A percentile compares a stretch with the other conserved stretches of the same genome.
phyloP scores from a whole-genome alignment of 2,888 invertebrate species.

The Polyommatus iphigenia region DNA sequence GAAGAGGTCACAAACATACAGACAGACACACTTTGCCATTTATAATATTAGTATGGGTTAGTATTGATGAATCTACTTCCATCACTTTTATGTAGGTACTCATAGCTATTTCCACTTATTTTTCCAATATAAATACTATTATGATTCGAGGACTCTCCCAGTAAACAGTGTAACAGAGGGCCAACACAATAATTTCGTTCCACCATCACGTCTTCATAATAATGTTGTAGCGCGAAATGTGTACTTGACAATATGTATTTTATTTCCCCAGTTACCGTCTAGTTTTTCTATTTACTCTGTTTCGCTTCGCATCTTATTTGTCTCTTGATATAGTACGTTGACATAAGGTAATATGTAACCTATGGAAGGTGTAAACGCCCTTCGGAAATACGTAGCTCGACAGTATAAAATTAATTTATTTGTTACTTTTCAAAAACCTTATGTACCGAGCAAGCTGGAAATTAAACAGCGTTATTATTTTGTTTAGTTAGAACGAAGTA shows the following conservation, averaged over 20 bases:
- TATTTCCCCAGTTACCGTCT: constrained; percentile 13
- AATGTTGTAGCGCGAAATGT: neutral
- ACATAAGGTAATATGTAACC: neutral
- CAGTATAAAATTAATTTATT: too few species aligned
- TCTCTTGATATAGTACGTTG: neutral
- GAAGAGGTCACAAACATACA: too few species aligned
- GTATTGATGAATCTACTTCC: too few species aligned
- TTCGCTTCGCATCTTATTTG: constrained; percentile 11
- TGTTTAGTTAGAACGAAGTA: too few species aligned
- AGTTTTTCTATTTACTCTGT: constrained; percentile 25
- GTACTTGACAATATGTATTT: constrained; percentile 24
- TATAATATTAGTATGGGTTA: too few species aligned
- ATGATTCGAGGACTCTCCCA: neutral
- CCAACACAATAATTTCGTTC: constrained; percentile 10
- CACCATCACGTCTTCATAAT: neutral
- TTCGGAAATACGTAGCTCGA: too few species aligned
- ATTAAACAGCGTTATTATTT: too few species aligned
- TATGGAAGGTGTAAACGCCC: too few species aligned
- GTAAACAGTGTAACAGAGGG: neutral
- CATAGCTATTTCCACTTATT: neutral
- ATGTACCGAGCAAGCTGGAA: too few species aligned
- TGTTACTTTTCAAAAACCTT: too few species aligned
- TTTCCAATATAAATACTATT: neutral
- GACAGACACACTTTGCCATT: too few species aligned
- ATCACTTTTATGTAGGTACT: neutral